Evolutionary conservation across 2,113 vertebrate genomes (phyloP).

Genomic region (Labeo catla): DNA sequence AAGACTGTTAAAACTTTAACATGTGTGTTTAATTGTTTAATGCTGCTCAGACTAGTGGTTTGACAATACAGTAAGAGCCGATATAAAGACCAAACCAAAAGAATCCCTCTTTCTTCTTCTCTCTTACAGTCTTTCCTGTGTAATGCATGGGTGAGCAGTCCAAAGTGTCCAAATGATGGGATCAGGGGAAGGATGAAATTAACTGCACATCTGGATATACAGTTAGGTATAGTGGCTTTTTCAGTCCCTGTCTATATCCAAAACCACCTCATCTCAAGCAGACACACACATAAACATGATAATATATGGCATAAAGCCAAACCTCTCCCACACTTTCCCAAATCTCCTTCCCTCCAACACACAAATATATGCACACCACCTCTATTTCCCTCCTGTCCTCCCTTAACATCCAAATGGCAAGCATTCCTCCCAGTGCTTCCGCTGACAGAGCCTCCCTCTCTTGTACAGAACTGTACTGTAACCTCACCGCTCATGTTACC

Average conservation of each 20-base stretch:
- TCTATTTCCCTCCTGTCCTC: constrained; percentile 46
- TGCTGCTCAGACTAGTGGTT: not conserved
- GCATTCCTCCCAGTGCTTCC: constrained; percentile 9
- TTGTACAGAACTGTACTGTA: not conserved
- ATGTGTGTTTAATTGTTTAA: not conserved
- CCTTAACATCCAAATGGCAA: constrained; percentile 42
- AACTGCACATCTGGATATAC: constrained; percentile 69
- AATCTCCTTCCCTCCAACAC: not conserved
- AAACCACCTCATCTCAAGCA: not conserved
- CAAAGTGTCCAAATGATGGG: not conserved
- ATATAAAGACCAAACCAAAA: not conserved
- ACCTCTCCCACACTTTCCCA: not conserved
- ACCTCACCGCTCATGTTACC: constrained; percentile 41
- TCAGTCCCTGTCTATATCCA: constrained; percentile 48
- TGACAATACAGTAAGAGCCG: not conserved
- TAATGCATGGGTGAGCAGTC: not conserved
- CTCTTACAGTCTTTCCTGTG: not conserved
- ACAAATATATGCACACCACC: constrained; percentile 22
- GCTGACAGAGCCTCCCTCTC: not conserved
- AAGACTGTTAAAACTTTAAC: not conserved
- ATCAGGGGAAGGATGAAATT: constrained; percentile 9
- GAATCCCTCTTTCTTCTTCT: not conserved
- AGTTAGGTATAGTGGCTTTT: constrained; percentile 61
- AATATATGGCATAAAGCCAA: constrained; percentile 7
- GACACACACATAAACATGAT: constrained; percentile 27